Base-by-base conservation (phyloP, 1,140 invertebrate species). In the Drosophila sucinea region DNA sequence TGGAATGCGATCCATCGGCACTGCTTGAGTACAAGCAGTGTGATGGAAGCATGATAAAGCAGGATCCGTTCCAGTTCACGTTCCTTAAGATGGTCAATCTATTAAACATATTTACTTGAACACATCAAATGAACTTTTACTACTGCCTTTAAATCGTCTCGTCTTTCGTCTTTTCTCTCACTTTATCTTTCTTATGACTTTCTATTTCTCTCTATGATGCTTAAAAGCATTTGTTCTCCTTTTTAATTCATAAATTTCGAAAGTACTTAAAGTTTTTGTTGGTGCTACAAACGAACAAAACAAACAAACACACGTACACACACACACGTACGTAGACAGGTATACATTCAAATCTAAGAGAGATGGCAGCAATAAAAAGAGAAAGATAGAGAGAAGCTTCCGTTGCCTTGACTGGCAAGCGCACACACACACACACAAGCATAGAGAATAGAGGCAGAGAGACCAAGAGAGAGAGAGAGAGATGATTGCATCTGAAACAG, bases 391-490 rank as follows among this genome's bases (percentile, higher is more conserved):
- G n/a, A 55, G 35, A 17, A 65, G 40, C 72, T 61, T 47, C 38
- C 35, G 30, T 72, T 79, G 82, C 83, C 83, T 86, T 87, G 82
- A 86, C 82, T 83, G 82, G 83, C 69, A 65, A 75, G 60, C 38
- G 69, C 51, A 66, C 81, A 67, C 56, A 54, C 64, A 67, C 40
- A 60, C 51, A 58, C 40, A 44, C 44, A 67, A 29, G 66, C 35
- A 60, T 10, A 73, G 11, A 64, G 8, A 65, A 10, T 35, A 10
- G 33, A 35, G 33, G 1, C 7, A 7, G 8, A 38, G 35, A 35
- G 11, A 51, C 23, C 55, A 23, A 33, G 27, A 23, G 44, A 47
- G 17, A 41, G 3, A 65, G 23, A 38, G 35, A 38, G 47, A 66
- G 10, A 51, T 25, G 44, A 51, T 51, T 51, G 23, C 29, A 32